phyloP scores from a whole-genome alignment of 2,888 invertebrate species.

The Meiosimyza decipiens region DNA sequence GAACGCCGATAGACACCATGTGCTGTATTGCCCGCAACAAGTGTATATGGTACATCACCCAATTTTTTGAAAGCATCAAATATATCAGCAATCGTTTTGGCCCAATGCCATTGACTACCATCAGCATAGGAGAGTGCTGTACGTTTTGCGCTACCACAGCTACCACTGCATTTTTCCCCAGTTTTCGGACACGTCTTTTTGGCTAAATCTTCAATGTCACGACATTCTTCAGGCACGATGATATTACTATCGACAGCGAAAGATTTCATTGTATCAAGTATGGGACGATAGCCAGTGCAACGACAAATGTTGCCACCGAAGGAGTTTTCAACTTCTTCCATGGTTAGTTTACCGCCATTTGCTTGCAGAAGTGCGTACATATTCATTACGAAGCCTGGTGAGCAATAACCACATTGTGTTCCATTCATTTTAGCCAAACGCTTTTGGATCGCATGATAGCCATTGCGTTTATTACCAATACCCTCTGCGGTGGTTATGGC shows the following conservation, averaged over 20 bases:
- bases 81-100: constrained; percentile 50
- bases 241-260: constrained; percentile 74
- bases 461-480: constrained; percentile 73
- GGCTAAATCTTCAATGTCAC: constrained; percentile 66
- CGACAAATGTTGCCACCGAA: constrained; percentile 84
- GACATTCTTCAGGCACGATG: constrained; percentile 64
- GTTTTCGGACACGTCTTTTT: constrained; percentile 67
- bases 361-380: constrained; percentile 72
- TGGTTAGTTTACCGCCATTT: constrained; percentile 69
- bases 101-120: constrained; percentile 60
- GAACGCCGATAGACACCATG: constrained; percentile 71
- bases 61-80: constrained; percentile 60
- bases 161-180: constrained; percentile 61
- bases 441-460: constrained; percentile 78
- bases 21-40: constrained; percentile 82
- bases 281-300: constrained; percentile 84
- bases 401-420: constrained; percentile 81
- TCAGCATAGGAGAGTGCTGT: constrained; percentile 45
- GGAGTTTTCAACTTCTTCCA: constrained; percentile 78
- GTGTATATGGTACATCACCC: constrained; percentile 68
- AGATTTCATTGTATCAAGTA: constrained; percentile 82
- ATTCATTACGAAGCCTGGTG: constrained; percentile 82
- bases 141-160: constrained; percentile 48
- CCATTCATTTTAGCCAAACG: constrained; percentile 75
- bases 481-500: constrained; percentile 79